These are phyloP conservation scores for Harpagifer antarcticus DNA, from an alignment of 2,797 vertebrate species.

Conservation along the genomic window DNA sequence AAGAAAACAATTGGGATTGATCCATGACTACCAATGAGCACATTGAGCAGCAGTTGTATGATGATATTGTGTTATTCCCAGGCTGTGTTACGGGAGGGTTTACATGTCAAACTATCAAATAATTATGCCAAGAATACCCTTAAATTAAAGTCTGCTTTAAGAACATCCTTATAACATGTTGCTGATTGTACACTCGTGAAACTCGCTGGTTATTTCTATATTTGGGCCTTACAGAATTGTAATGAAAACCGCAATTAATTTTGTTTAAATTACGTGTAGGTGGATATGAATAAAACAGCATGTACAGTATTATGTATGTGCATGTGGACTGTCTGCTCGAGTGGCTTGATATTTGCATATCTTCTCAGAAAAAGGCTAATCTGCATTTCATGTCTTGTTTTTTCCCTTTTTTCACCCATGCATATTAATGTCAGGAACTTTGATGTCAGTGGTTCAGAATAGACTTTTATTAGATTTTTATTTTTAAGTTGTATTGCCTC, in stretches of 20 bases:
- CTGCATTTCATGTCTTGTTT: constrained; percentile 79
- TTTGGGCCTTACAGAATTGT: constrained; percentile 49
- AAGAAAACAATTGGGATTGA: background rate
- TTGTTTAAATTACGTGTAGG: constrained; percentile 46
- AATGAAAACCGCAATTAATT: constrained; percentile 41
- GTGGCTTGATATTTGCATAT: constrained; percentile 73
- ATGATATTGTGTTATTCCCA: background rate
- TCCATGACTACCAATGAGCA: background rate
- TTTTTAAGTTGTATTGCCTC: constrained; percentile 33
- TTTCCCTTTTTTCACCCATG: constrained; percentile 54
- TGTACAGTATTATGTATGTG: constrained; percentile 26
- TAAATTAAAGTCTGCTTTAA: constrained; percentile 37
- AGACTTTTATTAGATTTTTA: constrained; percentile 42
- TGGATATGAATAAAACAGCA: constrained; percentile 42
- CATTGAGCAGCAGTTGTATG: background rate
- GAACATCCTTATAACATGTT: constrained; percentile 9
- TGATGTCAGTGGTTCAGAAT: constrained; percentile 72
- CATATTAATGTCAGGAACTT: constrained; percentile 80
- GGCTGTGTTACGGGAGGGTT: constrained; percentile 3
- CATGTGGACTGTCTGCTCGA: constrained; percentile 39
- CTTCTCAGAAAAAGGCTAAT: constrained; percentile 70
- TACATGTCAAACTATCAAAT: background rate
- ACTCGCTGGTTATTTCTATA: constrained; percentile 39
- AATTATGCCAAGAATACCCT: constrained; percentile 23
- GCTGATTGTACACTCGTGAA: constrained; percentile 21